Evolutionary conservation across 2,113 vertebrate species (phyloP).

Genomic region (Chionomys nivalis): DNA sequence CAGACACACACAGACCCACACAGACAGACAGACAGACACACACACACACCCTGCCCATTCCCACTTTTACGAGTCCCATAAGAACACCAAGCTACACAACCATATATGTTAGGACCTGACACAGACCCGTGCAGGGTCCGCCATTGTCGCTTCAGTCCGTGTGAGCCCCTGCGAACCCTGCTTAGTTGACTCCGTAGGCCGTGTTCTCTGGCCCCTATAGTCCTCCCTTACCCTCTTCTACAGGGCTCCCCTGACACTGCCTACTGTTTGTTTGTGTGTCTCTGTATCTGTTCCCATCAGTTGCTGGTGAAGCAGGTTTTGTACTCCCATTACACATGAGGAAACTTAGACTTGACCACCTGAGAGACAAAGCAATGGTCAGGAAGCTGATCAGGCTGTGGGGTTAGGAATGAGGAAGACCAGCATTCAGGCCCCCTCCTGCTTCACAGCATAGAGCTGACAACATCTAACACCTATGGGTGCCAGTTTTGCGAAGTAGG

Average conservation of each 20-base stretch:
- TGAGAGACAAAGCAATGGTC: not conserved
- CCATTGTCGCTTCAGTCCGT: not conserved
- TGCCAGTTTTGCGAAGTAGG: not conserved
- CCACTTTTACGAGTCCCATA: not conserved
- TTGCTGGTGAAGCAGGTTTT: not conserved
- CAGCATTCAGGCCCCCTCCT: not conserved
- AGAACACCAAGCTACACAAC: not conserved
- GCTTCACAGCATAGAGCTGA: not conserved
- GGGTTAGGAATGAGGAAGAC: not conserved
- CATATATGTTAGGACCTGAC: not conserved
- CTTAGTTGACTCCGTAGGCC: not conserved
- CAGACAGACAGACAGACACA: too few relatives aligned
- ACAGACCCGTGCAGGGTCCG: not conserved
- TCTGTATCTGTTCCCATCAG: not conserved
- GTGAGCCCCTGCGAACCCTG: not conserved
- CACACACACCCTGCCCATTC: too few relatives aligned
- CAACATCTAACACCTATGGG: not conserved
- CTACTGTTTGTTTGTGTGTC: not conserved
- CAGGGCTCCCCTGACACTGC: not conserved
- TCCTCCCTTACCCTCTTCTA: not conserved
- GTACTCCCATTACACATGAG: not conserved
- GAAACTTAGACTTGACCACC: not conserved
- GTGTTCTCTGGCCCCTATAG: not conserved
- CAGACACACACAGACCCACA: too few relatives aligned
- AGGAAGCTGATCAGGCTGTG: rapidly evolving